A percentile compares a stretch with the other conserved stretches of the same genome.
These are phyloP conservation scores for Drosophila willistoni DNA, from an alignment of 1,140 invertebrate species.

Conservation along the genomic window DNA sequence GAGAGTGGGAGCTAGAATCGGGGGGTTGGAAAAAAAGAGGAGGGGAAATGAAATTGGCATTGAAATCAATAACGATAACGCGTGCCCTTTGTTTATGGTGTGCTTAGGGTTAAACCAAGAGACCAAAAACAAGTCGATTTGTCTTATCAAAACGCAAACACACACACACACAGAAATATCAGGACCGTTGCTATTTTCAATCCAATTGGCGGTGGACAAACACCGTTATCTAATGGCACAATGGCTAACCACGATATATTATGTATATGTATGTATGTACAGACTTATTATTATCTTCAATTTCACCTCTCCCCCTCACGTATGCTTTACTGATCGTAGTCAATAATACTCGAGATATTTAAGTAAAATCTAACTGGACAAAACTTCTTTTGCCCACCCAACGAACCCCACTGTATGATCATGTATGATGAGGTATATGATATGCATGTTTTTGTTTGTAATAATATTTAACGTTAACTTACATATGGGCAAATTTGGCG, in stretches of 20 bases:
- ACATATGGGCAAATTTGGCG: conserved; percentile 62
- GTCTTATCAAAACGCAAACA: conserved; percentile 50
- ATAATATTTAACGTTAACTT: conserved; percentile 35
- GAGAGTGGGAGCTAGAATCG: not conserved
- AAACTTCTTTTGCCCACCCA: no score
- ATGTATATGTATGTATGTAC: not conserved
- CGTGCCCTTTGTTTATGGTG: conserved; percentile 50
- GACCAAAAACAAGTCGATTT: conserved; percentile 20
- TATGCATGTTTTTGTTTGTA: not conserved
- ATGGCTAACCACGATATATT: not conserved
- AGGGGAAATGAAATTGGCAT: conserved; percentile 33
- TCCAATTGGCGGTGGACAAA: not conserved
- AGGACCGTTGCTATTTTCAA: not conserved
- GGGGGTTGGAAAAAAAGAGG: no score
- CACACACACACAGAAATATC: not conserved
- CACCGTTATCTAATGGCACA: not conserved
- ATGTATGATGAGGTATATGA: no score
- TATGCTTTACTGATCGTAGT: no score
- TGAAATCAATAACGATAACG: conserved; percentile 56
- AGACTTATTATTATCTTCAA: no score
- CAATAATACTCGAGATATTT: no score
- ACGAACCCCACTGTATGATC: no score
- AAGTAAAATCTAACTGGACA: no score
- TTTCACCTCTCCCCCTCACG: not conserved
- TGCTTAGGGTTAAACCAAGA: conserved; percentile 26